Conservation (phyloP, 1,140 invertebrate species). For the Acromyrmex charruanus region DNA sequence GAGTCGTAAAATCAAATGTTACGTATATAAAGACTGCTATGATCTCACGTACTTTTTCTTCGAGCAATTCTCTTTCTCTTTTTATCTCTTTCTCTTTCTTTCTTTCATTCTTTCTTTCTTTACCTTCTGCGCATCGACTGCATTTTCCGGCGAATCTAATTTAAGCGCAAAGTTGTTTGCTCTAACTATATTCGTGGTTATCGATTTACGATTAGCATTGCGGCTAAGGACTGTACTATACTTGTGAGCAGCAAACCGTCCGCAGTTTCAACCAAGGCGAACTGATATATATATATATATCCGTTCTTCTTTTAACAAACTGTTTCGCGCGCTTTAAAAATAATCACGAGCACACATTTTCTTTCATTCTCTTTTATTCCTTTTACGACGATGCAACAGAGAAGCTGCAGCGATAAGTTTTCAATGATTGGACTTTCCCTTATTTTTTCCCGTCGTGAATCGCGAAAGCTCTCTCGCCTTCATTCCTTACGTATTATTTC, state of each 20-base stretch:
- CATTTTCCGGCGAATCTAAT: slow-evolving; percentile 61
- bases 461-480: background rate
- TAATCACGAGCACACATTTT: slow-evolving; percentile 42
- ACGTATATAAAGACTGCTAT: slow-evolving; percentile 1
- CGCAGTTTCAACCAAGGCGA: background rate
- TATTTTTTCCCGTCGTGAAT: background rate
- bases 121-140: slow-evolving; percentile 3
- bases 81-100: no score
- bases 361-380: background rate
- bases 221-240: slow-evolving; percentile 18
- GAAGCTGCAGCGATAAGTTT: slow-evolving; percentile 34
- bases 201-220: slow-evolving; percentile 71
- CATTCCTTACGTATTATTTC: slow-evolving; percentile 8
- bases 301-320: background rate
- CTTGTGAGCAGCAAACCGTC: background rate
- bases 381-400: background rate
- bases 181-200: slow-evolving; percentile 57
- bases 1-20: slow-evolving; percentile 39
- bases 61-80: background rate
- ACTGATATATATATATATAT: background rate
- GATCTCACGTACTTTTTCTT: slow-evolving; percentile 31
- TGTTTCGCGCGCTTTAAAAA: slow-evolving; percentile 54
- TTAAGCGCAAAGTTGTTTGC: slow-evolving; percentile 55
- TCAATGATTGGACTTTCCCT: slow-evolving; percentile 48
- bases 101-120: background rate